These are phyloP conservation scores for Paramisgurnus dabryanus DNA, from an alignment of 2,113 vertebrate species.

Conservation along the genomic window DNA sequence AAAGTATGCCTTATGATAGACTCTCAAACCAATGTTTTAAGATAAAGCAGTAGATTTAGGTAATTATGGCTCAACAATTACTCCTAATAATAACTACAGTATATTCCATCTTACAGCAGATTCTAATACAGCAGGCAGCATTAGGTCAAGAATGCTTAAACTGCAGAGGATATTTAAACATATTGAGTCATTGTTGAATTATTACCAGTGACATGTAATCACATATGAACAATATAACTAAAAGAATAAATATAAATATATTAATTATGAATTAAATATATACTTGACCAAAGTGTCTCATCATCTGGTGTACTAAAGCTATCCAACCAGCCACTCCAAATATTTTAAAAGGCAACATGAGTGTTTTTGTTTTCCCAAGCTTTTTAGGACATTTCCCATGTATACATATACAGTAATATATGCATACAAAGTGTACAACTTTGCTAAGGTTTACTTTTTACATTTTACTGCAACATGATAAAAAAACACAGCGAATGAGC, in stretches of 20 bases:
- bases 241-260: constrained; percentile 37
- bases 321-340: not conserved
- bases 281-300: constrained; percentile 32
- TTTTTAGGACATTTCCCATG: not conserved
- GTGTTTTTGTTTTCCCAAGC: not conserved
- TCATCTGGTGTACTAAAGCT: not conserved
- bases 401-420: constrained; percentile 5
- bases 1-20: not conserved
- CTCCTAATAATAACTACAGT: constrained; percentile 4
- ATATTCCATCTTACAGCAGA: not conserved
- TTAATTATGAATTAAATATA: constrained; percentile 9
- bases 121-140: not conserved
- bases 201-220: not conserved
- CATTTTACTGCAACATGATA: not conserved
- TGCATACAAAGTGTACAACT: not conserved
- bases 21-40: not conserved
- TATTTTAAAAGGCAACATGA: constrained; percentile 29
- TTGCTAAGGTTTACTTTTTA: constrained; percentile 19
- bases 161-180: not conserved
- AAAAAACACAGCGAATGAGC: constrained; percentile 10
- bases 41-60: constrained; percentile 22
- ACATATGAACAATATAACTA: not conserved
- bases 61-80: not conserved
- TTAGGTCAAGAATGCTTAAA: not conserved
- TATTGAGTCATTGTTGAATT: not conserved